Base-by-base conservation (phyloP, 2,888 invertebrate genomes). In the Congeria kusceri region DNA sequence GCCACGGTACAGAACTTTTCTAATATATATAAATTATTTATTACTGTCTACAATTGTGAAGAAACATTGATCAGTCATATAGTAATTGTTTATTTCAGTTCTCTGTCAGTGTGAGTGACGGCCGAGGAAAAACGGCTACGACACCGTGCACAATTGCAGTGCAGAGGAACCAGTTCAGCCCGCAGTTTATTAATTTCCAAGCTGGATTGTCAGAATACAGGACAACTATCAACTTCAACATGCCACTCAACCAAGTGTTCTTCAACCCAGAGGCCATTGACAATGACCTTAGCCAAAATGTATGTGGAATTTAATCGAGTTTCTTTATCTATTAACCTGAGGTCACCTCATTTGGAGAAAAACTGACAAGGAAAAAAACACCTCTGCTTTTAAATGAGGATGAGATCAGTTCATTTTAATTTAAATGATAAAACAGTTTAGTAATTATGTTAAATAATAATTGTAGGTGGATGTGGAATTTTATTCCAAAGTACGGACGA, bases 21-120 rank as follows among this genome's bases (percentile, higher is more conserved):
- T n/a, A n/a, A n/a, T n/a, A n/a, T n/a, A n/a, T n/a, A n/a, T n/a
- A n/a, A n/a, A n/a, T n/a, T n/a, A n/a, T n/a, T n/a, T n/a, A n/a
- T n/a, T n/a, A n/a, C n/a, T n/a, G n/a, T n/a, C n/a, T n/a, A n/a
- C n/a, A n/a, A n/a, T n/a, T n/a, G n/a, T n/a, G n/a, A n/a, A n/a
- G n/a, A n/a, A n/a, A n/a, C n/a, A n/a, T n/a, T n/a, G n/a, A n/a
- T n/a, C n/a, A n/a, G n/a, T n/a, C 39, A 39, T 39, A 15, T 39
- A 13, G 39, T 39, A 13, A 9, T 7, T 39, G 39, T 39, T 39
- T 53, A 47, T 77, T 70, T 44, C 84, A 92, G 92, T 89, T 92
- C 61, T 66, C 74, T 72, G 90, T 92, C 20, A 61, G 44, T 23
- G 91, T 89, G 1, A 67, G 71, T 53, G 92, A 92, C 69, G 82